Percentiles rank a stretch among this genome's conserved stretches.
Conservation (phyloP, 2,888 invertebrate genomes). For the Cephus pygmeus region DNA sequence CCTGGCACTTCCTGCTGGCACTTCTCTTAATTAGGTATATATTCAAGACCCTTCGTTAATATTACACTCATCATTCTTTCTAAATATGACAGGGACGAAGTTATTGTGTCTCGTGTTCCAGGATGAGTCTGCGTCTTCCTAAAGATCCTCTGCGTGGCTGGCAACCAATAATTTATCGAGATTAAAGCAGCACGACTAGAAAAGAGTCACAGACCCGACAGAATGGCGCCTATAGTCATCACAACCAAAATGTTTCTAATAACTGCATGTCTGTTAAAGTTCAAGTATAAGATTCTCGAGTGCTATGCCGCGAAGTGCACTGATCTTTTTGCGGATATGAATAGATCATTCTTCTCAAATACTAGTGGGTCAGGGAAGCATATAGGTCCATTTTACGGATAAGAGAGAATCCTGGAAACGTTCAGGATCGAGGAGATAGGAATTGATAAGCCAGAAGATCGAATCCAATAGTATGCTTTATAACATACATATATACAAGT, state of each 20-base stretch:
- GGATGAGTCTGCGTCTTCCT: neutral
- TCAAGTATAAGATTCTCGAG: neutral
- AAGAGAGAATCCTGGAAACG: neutral
- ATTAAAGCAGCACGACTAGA: neutral
- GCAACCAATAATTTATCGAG: neutral
- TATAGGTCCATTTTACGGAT: neutral
- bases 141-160: neutral
- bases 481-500: neutral
- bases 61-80: neutral
- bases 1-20: neutral
- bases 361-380: neutral
- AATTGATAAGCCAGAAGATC: neutral
- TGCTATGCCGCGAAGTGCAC: neutral
- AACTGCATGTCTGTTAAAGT: neutral
- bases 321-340: neutral
- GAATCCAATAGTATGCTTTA: neutral
- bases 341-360: neutral
- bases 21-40: neutral
- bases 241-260: neutral
- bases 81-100: neutral
- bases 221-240: neutral
- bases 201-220: neutral
- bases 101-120: neutral
- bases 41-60: neutral
- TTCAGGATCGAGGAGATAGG: neutral